phyloP scores from a whole-genome alignment of 2,113 vertebrate genomes.

The Pelmatolapia mariae region DNA sequence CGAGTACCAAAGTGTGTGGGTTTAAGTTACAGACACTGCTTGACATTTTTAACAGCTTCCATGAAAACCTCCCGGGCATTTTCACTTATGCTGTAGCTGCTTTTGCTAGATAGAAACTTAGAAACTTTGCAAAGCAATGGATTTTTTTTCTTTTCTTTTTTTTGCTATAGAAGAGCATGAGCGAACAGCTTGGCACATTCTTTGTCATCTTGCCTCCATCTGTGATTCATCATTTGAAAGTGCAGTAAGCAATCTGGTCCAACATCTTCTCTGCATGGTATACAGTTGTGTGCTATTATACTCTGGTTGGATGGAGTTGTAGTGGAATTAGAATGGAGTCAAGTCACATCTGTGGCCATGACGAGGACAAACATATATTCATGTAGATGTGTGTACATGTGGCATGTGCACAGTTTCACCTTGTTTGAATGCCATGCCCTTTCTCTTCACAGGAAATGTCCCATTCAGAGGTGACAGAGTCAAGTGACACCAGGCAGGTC shows the following conservation, averaged over 20 bases:
- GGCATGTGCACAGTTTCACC: neutral
- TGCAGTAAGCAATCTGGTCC: conserved; percentile 29
- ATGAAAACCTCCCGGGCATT: neutral
- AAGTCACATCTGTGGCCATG: neutral
- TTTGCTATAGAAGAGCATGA: neutral
- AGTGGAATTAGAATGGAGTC: neutral
- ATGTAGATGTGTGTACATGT: neutral
- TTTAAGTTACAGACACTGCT: neutral
- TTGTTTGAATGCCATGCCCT: conserved; percentile 48
- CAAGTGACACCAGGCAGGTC: conserved; percentile 64
- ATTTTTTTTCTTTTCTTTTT: neutral
- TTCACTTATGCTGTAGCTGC: neutral
- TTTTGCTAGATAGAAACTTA: neutral
- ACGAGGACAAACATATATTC: neutral
- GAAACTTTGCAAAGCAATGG: neutral
- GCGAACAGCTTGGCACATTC: conserved; percentile 21
- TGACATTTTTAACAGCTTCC: neutral
- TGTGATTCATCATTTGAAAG: conserved; percentile 46
- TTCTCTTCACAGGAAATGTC: conserved; percentile 70
- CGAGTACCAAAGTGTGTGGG: neutral
- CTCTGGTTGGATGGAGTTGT: neutral
- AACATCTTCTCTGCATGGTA: conserved; percentile 39
- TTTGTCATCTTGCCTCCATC: conserved; percentile 25
- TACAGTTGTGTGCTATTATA: conserved; percentile 9
- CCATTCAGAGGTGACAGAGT: conserved; percentile 63